A percentile compares a stretch with the other conserved stretches of the same genome.
Conservation (phyloP, 2,888 invertebrate species). For the Calephelis perditalis region DNA sequence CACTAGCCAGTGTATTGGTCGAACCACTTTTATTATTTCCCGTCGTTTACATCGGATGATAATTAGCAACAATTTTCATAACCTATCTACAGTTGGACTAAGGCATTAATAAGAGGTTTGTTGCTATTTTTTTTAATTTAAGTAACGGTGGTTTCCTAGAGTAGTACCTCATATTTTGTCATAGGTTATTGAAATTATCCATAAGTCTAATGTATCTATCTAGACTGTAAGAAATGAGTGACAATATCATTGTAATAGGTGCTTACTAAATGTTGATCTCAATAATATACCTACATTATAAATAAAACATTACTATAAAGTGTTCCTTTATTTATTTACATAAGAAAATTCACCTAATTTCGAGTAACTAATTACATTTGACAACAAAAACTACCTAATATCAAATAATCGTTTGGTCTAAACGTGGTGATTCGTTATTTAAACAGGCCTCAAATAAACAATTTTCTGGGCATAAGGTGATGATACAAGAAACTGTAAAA, state of each 20-base stretch:
- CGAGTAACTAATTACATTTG: constrained; percentile 68
- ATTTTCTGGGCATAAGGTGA: neutral
- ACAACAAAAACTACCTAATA: constrained; percentile 66
- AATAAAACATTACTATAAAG: constrained; percentile 11
- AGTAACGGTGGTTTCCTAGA: too few species aligned
- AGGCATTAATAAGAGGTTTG: too few species aligned
- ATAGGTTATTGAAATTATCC: too few species aligned
- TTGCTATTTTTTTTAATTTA: too few species aligned
- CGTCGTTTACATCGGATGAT: too few species aligned
- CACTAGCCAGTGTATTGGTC: too few species aligned
- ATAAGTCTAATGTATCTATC: too few species aligned
- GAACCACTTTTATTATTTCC: too few species aligned
- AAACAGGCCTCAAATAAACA: constrained; percentile 4
- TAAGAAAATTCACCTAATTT: constrained; percentile 74
- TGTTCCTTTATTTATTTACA: constrained; percentile 69
- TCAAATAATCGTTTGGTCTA: constrained; percentile 43
- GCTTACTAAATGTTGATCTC: neutral
- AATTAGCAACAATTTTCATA: too few species aligned
- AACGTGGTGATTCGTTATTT: constrained; percentile 25
- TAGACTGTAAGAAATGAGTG: too few species aligned
- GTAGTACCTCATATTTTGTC: too few species aligned
- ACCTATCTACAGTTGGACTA: too few species aligned
- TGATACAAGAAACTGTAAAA: constrained; percentile 2
- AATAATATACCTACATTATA: neutral
- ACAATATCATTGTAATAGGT: neutral